A percentile compares a stretch with the other conserved stretches of the same genome.
These are phyloP conservation scores for Thunnus thynnus DNA, from an alignment of 2,113 vertebrate species.

Conservation along the genomic window DNA sequence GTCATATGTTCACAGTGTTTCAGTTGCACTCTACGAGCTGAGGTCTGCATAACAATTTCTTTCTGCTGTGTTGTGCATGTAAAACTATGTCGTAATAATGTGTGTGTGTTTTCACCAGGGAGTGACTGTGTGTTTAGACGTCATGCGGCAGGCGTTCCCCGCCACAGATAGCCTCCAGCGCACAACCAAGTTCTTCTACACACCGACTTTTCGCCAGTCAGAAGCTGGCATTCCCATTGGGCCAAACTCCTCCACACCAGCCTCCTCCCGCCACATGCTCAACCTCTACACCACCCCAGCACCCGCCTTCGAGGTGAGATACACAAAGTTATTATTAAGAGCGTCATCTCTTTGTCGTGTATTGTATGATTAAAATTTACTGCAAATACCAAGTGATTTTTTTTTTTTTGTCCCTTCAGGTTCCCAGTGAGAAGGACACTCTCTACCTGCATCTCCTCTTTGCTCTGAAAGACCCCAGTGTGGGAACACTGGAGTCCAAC, in stretches of 20 bases:
- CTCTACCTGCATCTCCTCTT: slow-evolving; percentile 90
- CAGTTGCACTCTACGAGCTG: too few relatives aligned
- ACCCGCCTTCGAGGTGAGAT: slow-evolving; percentile 72
- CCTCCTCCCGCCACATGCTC: slow-evolving; percentile 81
- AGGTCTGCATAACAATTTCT: too few relatives aligned
- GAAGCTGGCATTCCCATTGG: slow-evolving; percentile 83
- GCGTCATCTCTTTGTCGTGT: neutral
- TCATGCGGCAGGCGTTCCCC: slow-evolving; percentile 82
- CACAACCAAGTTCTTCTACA: slow-evolving; percentile 85
- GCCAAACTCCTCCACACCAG: slow-evolving; percentile 77
- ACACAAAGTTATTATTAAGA: neutral
- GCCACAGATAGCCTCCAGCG: slow-evolving; percentile 75
- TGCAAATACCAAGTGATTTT: too few relatives aligned
- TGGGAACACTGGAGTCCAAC: slow-evolving; percentile 88
- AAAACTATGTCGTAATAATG: neutral
- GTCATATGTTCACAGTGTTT: too few relatives aligned
- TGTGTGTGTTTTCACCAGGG: slow-evolving; percentile 79
- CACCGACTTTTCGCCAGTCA: slow-evolving; percentile 57
- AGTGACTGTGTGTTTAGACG: slow-evolving; percentile 86
- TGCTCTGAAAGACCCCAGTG: slow-evolving; percentile 82
- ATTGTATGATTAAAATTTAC: neutral
- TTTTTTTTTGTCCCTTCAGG: slow-evolving; percentile 40
- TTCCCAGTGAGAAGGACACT: slow-evolving; percentile 75
- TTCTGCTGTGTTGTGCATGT: neutral
- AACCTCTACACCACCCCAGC: slow-evolving; percentile 82